Conservation (phyloP, 1,140 invertebrate genomes). For the Stegodyphus mimosarum region DNA sequence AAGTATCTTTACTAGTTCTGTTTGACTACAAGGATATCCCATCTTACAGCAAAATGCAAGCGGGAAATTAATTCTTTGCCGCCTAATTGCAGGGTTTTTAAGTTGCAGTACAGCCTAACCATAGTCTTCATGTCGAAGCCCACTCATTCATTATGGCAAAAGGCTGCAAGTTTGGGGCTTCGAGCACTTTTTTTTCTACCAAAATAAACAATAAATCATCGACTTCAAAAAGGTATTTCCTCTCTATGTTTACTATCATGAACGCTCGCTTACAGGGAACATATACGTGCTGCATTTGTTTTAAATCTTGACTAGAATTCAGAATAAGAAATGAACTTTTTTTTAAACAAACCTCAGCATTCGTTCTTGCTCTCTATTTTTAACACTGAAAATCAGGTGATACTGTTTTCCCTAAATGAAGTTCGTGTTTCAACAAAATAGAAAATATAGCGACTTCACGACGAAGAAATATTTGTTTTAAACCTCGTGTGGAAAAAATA, state of each 20-base stretch:
- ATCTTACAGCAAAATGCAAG: conserved; percentile 3
- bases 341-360: no score
- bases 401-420: no score
- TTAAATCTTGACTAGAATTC: no score
- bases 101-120: conserved; percentile 41
- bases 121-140: conserved; percentile 48
- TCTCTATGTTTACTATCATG: conserved; percentile 35
- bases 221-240: conserved; percentile 54
- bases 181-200: conserved; percentile 20
- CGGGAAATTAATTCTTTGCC: conserved; percentile 42
- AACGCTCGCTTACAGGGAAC: conserved; percentile 1
- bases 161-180: conserved; percentile 18
- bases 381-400: no score
- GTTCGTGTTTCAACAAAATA: no score
- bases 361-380: no score
- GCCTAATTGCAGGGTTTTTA: conserved; percentile 56
- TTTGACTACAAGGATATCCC: conserved; percentile 25
- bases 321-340: no score
- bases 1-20: conserved; percentile 23
- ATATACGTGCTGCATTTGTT: not conserved
- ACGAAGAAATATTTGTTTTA: no score
- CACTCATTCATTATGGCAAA: conserved; percentile 47
- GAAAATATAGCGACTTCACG: no score
- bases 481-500: no score
- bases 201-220: conserved; percentile 58